Conservation (phyloP, 2,113 vertebrate species). For the Hystrix cristata region DNA sequence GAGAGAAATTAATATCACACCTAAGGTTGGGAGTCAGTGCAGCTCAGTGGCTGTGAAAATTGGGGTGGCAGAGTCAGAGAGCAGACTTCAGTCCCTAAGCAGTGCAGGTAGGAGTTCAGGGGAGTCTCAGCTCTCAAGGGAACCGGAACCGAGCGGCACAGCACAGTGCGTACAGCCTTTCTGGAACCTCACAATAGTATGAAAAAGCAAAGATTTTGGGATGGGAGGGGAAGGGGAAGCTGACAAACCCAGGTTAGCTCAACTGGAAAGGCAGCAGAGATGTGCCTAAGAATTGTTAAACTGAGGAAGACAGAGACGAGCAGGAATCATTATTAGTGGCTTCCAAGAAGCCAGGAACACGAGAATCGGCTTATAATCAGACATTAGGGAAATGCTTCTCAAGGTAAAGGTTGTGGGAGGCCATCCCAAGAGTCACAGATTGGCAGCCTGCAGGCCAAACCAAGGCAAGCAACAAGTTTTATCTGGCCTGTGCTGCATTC, state of each 20-base stretch:
- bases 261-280: neutral
- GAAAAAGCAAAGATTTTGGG: neutral
- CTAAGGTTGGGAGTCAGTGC: slow-evolving; percentile 70
- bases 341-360: neutral
- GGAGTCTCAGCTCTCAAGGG: neutral
- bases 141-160: neutral
- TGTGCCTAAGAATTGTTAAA: neutral
- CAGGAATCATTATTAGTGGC: neutral
- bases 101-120: neutral
- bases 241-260: neutral
- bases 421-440: neutral
- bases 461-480: slow-evolving; percentile 20
- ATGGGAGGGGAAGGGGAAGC: neutral
- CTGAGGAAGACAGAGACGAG: neutral
- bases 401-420: slow-evolving; percentile 18
- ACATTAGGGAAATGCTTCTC: neutral
- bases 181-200: neutral
- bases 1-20: slow-evolving; percentile 84
- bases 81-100: neutral
- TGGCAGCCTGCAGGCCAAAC: neutral
- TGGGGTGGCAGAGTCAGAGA: slow-evolving; percentile 48
- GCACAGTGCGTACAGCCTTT: neutral
- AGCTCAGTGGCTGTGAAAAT: slow-evolving; percentile 68
- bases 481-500: neutral
- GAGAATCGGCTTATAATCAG: slow-evolving; percentile 45